Evolutionary conservation across 2,888 invertebrate genomes (phyloP), one percentile per base, ranked within the genome.

Genomic region (Labia minor): DNA sequence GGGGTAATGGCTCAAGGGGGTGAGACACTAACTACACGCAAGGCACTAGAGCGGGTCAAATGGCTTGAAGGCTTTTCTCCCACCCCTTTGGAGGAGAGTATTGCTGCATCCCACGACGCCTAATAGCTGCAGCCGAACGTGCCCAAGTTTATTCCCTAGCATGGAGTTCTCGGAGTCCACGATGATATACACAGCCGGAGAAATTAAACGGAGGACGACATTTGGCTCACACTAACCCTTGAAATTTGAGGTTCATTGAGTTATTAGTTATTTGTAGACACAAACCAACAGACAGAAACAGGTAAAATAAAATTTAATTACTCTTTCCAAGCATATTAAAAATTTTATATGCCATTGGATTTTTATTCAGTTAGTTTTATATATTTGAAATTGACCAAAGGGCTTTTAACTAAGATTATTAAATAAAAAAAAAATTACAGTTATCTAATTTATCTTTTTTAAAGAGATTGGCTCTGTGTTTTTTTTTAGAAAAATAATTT

Each of bases 21-120:
- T 20, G 62, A 33, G 62, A 8, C 19, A 21, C 65, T 65, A 61
- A 20, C 65, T 19, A 8, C 16, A 21, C 62, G 21, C 10, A 37
- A 14, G 11, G 65, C 61, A 67, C 65, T 67, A 67, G 62, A 67
- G 67, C 67, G 33, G 67, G 62, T 37, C 65, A 64, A 62, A n/a
- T 62, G 61, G 16, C 21, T 37, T 18, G 49, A 19, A 21, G 21
- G 18, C 65, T 19, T 1, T 16, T 19, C 1, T 8, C 10, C 19
- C 18, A 11, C 33, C 61, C 21, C 21, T n/a, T n/a, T n/a, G n/a
- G 61, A 65, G 20, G 61, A 37, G 37, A 19, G 49, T 19, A 21
- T 37, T 3, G 19, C 65, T n/a, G 21, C 61, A 2, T n/a, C 61
- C 16, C n/a, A 1, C 19, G n/a, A 33, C 37, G 16, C 64, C 21